Evolutionary conservation across 2,888 invertebrate genomes (phyloP).

Genomic region (Galeruca laticollis): DNA sequence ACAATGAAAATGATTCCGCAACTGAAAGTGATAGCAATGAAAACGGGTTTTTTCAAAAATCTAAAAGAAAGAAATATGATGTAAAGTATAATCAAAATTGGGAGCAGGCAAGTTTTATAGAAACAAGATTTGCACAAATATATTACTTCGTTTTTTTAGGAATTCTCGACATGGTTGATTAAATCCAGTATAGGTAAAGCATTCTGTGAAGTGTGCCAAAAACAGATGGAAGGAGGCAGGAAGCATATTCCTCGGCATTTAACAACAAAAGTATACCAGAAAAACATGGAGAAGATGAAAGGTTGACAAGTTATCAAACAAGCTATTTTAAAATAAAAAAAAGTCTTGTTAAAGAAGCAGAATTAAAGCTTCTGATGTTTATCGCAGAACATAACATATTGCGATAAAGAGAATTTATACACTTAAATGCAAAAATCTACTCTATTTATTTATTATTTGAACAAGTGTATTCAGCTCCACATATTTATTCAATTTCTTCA

Average conservation of each 20-base stretch:
- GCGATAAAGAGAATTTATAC: too few relatives aligned
- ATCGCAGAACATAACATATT: constrained; percentile 2
- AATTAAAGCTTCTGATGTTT: constrained; percentile 15
- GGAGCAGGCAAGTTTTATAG: constrained; percentile 1
- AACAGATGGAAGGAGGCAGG: constrained; percentile 15
- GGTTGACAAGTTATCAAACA: constrained; percentile 12
- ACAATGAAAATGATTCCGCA: constrained; percentile 12
- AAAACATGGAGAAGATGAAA: constrained; percentile 6
- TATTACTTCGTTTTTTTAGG: constrained; percentile 6
- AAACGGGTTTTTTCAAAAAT: constrained; percentile 9
- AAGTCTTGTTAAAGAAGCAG: constrained; percentile 7
- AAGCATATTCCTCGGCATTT: constrained; percentile 4
- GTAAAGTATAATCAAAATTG: constrained; percentile 20
- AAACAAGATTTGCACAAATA: constrained; percentile 11
- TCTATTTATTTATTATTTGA: too few relatives aligned
- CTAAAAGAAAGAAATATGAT: constrained; percentile 4
- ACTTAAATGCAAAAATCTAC: too few relatives aligned
- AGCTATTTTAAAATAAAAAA: constrained; percentile 12
- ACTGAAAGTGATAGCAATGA: constrained; percentile 11
- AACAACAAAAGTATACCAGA: not conserved
- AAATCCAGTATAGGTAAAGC: constrained; percentile 10
- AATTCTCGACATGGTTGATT: not conserved
- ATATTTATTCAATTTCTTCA: too few relatives aligned
- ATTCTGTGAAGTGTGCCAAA: constrained; percentile 14
- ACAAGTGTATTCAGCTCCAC: too few relatives aligned